Conservation (phyloP, 2,888 invertebrate species). For the Catocala fraxini region DNA sequence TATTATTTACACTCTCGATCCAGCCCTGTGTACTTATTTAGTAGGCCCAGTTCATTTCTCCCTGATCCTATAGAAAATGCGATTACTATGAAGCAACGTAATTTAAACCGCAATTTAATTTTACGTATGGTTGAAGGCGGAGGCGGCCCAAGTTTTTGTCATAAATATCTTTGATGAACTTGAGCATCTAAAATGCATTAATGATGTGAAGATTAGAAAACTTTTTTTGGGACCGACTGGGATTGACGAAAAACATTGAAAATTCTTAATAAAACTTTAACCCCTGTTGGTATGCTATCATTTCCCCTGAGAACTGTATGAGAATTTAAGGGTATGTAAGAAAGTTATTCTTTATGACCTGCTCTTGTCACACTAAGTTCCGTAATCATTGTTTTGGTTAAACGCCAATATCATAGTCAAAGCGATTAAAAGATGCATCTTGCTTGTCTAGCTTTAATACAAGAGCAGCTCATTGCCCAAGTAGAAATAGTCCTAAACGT, state of each 20-base stretch:
- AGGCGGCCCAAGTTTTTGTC: constrained; percentile 43
- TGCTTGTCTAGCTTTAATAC: too few species aligned
- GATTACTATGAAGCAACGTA: constrained; percentile 56
- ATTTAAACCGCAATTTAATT: constrained; percentile 67
- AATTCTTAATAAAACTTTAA: constrained; percentile 12
- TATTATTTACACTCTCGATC: constrained; percentile 10
- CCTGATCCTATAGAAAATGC: constrained; percentile 39
- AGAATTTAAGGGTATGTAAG: constrained; percentile 3
- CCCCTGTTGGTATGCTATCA: background rate
- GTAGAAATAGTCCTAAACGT: too few species aligned
- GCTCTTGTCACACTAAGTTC: background rate
- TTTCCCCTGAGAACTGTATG: constrained; percentile 4
- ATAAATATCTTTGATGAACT: constrained; percentile 44
- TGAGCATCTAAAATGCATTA: constrained; percentile 24
- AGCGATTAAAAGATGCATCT: too few species aligned
- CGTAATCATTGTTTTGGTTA: too few species aligned
- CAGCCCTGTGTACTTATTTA: constrained; percentile 30
- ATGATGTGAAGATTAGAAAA: constrained; percentile 21
- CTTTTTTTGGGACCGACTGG: constrained; percentile 9
- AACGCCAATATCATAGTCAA: too few species aligned
- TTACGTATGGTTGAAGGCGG: constrained; percentile 62
- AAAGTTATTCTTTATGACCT: background rate
- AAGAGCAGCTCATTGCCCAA: too few species aligned
- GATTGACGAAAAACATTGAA: constrained; percentile 16
- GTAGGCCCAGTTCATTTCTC: constrained; percentile 37